These are phyloP conservation scores for Coleophora flavipennella DNA, from an alignment of 2,888 invertebrate genomes.

Conservation along the genomic window DNA sequence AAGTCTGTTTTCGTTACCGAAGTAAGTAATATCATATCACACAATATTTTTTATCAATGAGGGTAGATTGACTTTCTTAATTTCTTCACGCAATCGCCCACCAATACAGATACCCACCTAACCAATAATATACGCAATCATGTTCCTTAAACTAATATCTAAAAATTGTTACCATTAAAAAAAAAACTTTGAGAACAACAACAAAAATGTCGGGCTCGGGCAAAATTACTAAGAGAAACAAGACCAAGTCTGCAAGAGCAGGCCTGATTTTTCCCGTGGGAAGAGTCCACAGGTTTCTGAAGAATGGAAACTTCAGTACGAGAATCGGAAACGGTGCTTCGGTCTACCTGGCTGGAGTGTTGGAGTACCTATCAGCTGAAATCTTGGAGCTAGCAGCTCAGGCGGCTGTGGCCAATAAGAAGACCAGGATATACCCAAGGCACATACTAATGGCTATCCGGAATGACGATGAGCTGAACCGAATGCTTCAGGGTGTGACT, in stretches of 20 bases:
- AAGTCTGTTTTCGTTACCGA: too few species aligned
- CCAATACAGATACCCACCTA: not conserved
- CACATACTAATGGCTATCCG: slow-evolving; percentile 43
- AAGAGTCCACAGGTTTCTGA: slow-evolving; percentile 69
- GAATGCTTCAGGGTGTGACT: slow-evolving; percentile 35
- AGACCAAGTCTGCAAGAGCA: slow-evolving; percentile 55
- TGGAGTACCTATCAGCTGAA: slow-evolving; percentile 80
- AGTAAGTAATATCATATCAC: too few species aligned
- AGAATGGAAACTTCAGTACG: slow-evolving; percentile 75
- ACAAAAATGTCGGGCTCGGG: too few species aligned
- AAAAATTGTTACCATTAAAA: too few species aligned
- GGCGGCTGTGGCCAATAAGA: slow-evolving; percentile 77
- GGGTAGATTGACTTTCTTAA: too few species aligned
- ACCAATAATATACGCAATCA: too few species aligned
- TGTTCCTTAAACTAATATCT: too few species aligned
- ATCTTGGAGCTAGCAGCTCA: slow-evolving; percentile 76
- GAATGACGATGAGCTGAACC: slow-evolving; percentile 44
- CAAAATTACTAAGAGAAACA: not conserved
- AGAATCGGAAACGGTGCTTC: slow-evolving; percentile 68
- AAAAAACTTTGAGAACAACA: too few species aligned
- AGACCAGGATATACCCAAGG: slow-evolving; percentile 56
- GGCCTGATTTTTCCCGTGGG: slow-evolving; percentile 72
- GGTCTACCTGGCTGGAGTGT: slow-evolving; percentile 68
- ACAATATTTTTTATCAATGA: too few species aligned
- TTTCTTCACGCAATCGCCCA: not conserved